These are phyloP conservation scores for Embidobia sp. DNA, from an alignment of 2,888 invertebrate genomes.

Conservation along the genomic window DNA sequence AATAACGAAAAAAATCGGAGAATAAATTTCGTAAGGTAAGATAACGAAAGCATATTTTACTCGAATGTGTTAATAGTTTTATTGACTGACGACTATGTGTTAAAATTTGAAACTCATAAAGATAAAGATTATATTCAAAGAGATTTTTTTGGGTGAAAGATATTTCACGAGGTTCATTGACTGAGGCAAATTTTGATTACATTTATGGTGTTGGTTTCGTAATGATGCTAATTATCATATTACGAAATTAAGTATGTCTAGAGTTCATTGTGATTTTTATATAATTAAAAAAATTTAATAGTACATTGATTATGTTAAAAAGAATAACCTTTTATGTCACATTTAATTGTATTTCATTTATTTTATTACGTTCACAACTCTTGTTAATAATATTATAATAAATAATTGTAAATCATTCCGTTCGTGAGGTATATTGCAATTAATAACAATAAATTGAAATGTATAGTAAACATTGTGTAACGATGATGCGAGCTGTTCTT, in stretches of 20 bases:
- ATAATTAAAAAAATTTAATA: no score
- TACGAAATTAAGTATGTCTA: no score
- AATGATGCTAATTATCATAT: no score
- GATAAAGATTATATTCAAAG: slow-evolving; percentile 5
- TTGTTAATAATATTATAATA: no score
- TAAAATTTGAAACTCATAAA: neutral
- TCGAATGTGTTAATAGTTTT: slow-evolving; percentile 17
- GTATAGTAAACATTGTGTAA: slow-evolving; percentile 35
- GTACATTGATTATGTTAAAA: no score
- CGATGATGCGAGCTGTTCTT: slow-evolving; percentile 2
- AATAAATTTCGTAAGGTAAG: slow-evolving; percentile 1
- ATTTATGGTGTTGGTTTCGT: no score
- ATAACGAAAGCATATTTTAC: slow-evolving; percentile 4
- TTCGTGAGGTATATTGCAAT: slow-evolving; percentile 1
- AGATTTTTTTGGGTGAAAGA: no score
- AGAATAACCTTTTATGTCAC: no score
- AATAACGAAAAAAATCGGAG: neutral
- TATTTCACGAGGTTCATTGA: slow-evolving; percentile 3
- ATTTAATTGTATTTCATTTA: no score
- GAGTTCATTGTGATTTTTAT: no score
- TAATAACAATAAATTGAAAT: slow-evolving; percentile 28
- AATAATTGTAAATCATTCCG: no score
- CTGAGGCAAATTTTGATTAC: neutral
- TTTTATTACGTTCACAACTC: no score
- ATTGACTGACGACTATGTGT: slow-evolving; percentile 9